These are phyloP conservation scores for Brachionus paranguensis DNA, from an alignment of 1,140 invertebrate species.

Conservation along the genomic window DNA sequence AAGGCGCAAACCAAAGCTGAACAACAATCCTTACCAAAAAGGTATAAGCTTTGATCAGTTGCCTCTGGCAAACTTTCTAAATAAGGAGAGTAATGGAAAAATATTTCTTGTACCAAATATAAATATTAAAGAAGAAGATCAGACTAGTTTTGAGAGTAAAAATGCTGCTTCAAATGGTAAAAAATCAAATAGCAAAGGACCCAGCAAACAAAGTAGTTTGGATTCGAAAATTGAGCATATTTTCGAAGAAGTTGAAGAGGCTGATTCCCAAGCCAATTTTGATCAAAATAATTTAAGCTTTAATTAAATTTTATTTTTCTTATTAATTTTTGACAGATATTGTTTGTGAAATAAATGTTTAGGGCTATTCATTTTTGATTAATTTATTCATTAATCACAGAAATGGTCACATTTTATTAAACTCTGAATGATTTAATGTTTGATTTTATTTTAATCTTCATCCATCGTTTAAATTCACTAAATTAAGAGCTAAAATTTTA, in stretches of 20 bases:
- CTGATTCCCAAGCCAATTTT: background rate
- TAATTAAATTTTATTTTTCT: background rate
- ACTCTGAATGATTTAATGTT: no score
- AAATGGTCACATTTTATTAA: no score
- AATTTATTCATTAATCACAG: no score
- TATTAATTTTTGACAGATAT: background rate
- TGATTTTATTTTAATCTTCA: no score
- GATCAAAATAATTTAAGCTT: background rate
- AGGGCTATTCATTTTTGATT: background rate
- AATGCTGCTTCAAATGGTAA: background rate
- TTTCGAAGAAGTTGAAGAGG: constrained; percentile 44
- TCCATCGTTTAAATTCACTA: no score
- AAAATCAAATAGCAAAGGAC: background rate
- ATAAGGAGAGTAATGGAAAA: background rate
- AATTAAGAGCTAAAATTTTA: no score
- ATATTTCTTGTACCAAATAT: background rate
- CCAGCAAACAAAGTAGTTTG: constrained; percentile 45
- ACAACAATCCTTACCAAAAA: background rate
- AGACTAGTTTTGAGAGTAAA: background rate
- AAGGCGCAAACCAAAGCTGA: constrained; percentile 2
- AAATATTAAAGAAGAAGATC: background rate
- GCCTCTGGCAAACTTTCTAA: background rate
- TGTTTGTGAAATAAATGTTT: constrained; percentile 1
- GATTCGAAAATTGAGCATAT: constrained; percentile 55
- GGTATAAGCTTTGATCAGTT: constrained; percentile 29